Conservation (phyloP, 2,888 invertebrate genomes). For the Aromia moschata region DNA sequence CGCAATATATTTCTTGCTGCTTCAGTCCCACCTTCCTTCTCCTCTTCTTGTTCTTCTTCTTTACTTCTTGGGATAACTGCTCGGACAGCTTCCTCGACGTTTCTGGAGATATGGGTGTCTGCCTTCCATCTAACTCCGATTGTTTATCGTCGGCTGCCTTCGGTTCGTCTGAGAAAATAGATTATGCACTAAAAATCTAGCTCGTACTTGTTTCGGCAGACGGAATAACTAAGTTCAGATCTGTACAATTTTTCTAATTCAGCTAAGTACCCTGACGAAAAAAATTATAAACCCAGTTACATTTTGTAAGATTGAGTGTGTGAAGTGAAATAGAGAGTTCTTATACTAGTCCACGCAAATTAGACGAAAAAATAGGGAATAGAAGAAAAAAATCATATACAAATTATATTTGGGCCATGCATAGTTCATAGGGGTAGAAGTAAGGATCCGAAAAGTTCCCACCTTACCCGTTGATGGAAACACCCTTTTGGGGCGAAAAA, state of each 20-base stretch:
- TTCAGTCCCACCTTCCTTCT: constrained; percentile 40
- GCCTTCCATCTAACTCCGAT: constrained; percentile 27
- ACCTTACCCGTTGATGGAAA: too few relatives aligned
- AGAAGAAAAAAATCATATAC: too few relatives aligned
- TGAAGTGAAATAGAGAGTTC: too few relatives aligned
- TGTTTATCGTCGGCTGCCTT: too few relatives aligned
- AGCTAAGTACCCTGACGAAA: not conserved
- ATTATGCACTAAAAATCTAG: not conserved
- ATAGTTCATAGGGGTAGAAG: too few relatives aligned
- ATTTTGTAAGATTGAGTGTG: not conserved
- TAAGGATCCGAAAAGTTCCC: too few relatives aligned
- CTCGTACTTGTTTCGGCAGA: constrained; percentile 19
- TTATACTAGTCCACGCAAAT: too few relatives aligned
- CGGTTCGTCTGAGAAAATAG: too few relatives aligned
- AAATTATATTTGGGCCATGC: too few relatives aligned
- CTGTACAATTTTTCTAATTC: not conserved
- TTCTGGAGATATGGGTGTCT: constrained; percentile 41
- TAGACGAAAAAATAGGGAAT: too few relatives aligned
- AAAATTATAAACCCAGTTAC: not conserved
- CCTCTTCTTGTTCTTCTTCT: constrained; percentile 55
- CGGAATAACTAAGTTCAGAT: not conserved
- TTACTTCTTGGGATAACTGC: constrained; percentile 47
- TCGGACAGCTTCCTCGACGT: constrained; percentile 41
- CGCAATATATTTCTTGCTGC: constrained; percentile 84
- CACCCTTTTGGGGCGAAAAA: too few relatives aligned